These are phyloP conservation scores for Arion vulgaris DNA, from an alignment of 1,140 invertebrate species.

Conservation along the genomic window DNA sequence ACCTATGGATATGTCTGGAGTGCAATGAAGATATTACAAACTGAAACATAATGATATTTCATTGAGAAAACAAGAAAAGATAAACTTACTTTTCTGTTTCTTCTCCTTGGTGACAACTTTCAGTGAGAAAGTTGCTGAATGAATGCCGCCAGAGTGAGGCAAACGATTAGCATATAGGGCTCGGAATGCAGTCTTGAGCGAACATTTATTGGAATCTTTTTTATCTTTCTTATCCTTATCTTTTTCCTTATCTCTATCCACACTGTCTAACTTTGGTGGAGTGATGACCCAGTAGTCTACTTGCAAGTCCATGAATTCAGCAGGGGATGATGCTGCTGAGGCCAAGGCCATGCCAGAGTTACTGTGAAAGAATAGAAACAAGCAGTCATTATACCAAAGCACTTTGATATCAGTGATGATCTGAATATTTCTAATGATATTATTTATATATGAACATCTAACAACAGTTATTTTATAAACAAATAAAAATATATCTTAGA, in stretches of 20 bases:
- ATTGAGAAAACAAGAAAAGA: too few species aligned
- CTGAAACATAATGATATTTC: too few species aligned
- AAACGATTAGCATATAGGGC: conserved; percentile 84
- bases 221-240: conserved; percentile 58
- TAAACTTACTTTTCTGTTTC: conserved; percentile 83
- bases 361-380: background rate
- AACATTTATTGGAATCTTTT: conserved; percentile 76
- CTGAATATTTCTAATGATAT: too few species aligned
- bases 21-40: too few species aligned
- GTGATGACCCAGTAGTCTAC: conserved; percentile 89
- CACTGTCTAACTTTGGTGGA: conserved; percentile 48
- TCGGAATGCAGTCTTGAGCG: conserved; percentile 86
- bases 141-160: conserved; percentile 52
- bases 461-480: too few species aligned
- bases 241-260: conserved; percentile 41
- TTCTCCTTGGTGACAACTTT: conserved; percentile 94
- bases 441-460: too few species aligned
- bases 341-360: conserved; percentile 10
- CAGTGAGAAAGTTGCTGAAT: conserved; percentile 77
- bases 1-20: too few species aligned
- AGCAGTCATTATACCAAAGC: too few species aligned
- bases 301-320: conserved; percentile 90
- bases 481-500: too few species aligned
- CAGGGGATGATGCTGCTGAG: conserved; percentile 36
- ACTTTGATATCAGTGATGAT: too few species aligned